These are phyloP conservation scores for Frieseomelitta varia DNA, from an alignment of 1,140 invertebrate genomes.

Conservation along the genomic window DNA sequence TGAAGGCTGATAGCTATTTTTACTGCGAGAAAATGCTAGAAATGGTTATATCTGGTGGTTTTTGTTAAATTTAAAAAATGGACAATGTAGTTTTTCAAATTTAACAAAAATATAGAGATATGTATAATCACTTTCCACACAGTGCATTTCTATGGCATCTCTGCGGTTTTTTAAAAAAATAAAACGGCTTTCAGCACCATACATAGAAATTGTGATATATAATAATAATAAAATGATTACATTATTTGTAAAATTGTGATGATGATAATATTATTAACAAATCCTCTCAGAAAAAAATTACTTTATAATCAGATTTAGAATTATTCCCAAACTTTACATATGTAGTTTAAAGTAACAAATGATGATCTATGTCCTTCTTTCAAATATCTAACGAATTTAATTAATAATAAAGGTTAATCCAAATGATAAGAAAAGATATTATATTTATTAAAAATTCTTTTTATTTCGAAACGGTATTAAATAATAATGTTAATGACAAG, in stretches of 20 bases:
- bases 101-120: conserved; percentile 26
- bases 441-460: conserved; percentile 63
- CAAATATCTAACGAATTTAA: not conserved
- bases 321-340: conserved; percentile 29
- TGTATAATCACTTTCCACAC: conserved; percentile 37
- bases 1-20: conserved; percentile 56
- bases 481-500: conserved; percentile 58
- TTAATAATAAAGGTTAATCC: conserved; percentile 6
- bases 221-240: conserved; percentile 57
- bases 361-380: not conserved
- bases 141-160: conserved; percentile 35
- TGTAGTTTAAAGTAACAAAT: conserved; percentile 10
- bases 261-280: conserved; percentile 57
- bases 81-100: conserved; percentile 43
- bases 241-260: conserved; percentile 64
- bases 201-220: conserved; percentile 68
- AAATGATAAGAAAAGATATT: conserved; percentile 1
- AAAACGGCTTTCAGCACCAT: conserved; percentile 62
- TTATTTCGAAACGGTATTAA: conserved; percentile 67
- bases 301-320: conserved; percentile 16
- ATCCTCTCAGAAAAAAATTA: conserved; percentile 52
- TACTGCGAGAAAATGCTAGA: conserved; percentile 41
- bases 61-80: not conserved
- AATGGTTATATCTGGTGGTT: conserved; percentile 13
- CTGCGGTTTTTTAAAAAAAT: conserved; percentile 18